Evolutionary conservation across 2,888 invertebrate genomes (phyloP), one percentile per base, ranked within the genome.

Genomic region (Eucriotettix oculatus): DNA sequence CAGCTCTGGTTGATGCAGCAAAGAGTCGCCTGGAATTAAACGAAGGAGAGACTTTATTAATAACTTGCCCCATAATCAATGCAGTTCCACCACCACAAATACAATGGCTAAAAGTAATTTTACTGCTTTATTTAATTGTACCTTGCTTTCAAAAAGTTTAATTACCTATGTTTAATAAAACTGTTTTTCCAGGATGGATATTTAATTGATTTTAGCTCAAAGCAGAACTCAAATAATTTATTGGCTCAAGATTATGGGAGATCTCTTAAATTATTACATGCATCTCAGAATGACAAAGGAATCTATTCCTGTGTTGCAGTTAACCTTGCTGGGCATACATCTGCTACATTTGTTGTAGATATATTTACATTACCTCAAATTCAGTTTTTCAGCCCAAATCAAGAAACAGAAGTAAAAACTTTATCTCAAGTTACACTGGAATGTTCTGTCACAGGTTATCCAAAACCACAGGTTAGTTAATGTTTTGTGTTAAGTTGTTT

Each of bases 271-370:
- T 62, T 68, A 14, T 58, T 61, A 12, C 66, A 66, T 57, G 65
- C 65, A 10, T 56, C 60, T 17, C 69, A 74, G 1, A 42, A 66
- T 0, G 76, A 82, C 64, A 72, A 76, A 5, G 77, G 80, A 0
- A 72, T 73, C 1, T 84, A 82, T 69, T 76, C 78, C 0, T 86
- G 85, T 66, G 73, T 78, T 1, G 82, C 79, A 0, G 71, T 74
- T 29, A 85, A 84, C 70, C 73, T 74, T 0, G 81, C 80, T 0
- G 84, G 83, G 0, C 75, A 76, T 0, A 75, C 75, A 1, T 73
- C 76, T 55, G 75, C 79, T 1, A 72, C 73, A 1, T 77, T 82
- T 57, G 67, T 71, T n/a, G 68, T 86, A 0, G 70, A 70, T 14
- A 80, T 86, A 0, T 75, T 81, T 62, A 77, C 12, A n/a, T 5